Evolutionary conservation across 2,113 vertebrate genomes (phyloP), one percentile per base, ranked within the genome.

Genomic region (Peucedramus taeniatus): DNA sequence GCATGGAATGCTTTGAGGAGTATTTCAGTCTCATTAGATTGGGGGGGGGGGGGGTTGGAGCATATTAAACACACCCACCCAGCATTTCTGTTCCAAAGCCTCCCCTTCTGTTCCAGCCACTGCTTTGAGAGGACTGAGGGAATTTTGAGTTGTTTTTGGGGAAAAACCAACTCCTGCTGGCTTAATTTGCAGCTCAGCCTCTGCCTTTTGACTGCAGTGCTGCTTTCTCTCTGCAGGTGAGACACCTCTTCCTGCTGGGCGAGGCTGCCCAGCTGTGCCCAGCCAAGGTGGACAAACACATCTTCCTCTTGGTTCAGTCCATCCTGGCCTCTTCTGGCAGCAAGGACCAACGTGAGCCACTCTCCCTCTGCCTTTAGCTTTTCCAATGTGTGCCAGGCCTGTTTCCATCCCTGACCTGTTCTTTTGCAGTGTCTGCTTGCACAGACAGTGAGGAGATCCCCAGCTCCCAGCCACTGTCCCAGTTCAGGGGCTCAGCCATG

Each of bases 281-380:
- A 20, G 93, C 98, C 61, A 98, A 93, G 92, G 98, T 99, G 53
- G 97, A 97, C 60, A 98, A 99, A 57, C 97, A 94, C 72, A 84
- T 98, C 28, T 98, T 99, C 74, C 98, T 99, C n/a, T 83, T 99
- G 69, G 97, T 99, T 49, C 99, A 99, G 59, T 99, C 99, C 64
- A 98, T 99, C 45, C 96, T 99, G 87, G 99, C 98, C 27, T 72
- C 97, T 31, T 90, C 98, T 61, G 88, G 95, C 40, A 96, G 94
- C 17, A 8, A 77, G 30, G 97, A 98, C 37, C 78, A 97, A 71
- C 8, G 99, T 99, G 96, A 94, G 97, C 22, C 76, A 6, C 42
- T 33, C 37, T 11, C 35, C 37, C 16, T 27, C 44, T 86, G 51
- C 71, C 45, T 54, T 81, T 7, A 27, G 26, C 35, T 44, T 47